Conservation (phyloP, 2,888 invertebrate genomes). For the Drosophila emarginata region DNA sequence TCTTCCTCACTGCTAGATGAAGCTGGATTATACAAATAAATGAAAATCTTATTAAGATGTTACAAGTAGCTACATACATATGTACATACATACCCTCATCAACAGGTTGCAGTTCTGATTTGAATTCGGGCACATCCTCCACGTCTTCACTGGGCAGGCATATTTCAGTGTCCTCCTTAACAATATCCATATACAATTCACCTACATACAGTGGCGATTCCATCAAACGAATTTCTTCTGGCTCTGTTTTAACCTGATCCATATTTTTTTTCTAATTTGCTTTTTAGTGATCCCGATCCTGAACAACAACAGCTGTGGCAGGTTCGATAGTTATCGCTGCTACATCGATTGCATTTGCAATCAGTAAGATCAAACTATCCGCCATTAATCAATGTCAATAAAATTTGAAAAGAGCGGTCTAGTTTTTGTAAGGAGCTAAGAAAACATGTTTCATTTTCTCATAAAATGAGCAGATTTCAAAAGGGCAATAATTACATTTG, state of each 20-base stretch:
- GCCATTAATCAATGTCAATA: too few relatives aligned
- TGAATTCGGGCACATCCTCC: neutral
- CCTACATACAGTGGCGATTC: neutral
- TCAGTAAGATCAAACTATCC: too few relatives aligned
- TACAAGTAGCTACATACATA: too few relatives aligned
- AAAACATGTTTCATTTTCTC: too few relatives aligned
- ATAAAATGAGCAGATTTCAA: too few relatives aligned
- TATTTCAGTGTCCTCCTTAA: neutral
- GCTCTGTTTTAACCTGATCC: constrained; percentile 3
- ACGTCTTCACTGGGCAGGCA: neutral
- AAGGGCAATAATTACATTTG: neutral
- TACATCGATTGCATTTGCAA: too few relatives aligned
- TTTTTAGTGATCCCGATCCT: neutral
- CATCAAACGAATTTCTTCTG: neutral
- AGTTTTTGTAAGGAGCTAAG: too few relatives aligned
- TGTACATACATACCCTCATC: neutral
- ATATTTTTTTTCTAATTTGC: neutral
- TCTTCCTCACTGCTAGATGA: too few relatives aligned
- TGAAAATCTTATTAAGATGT: too few relatives aligned
- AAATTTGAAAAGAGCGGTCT: too few relatives aligned
- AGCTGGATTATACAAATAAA: too few relatives aligned
- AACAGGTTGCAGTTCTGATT: neutral
- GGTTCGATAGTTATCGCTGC: too few relatives aligned
- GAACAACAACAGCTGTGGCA: neutral
- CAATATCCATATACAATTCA: neutral